These are phyloP conservation scores for Dipodomys merriami DNA, from an alignment of 2,113 vertebrate genomes.

Conservation along the genomic window DNA sequence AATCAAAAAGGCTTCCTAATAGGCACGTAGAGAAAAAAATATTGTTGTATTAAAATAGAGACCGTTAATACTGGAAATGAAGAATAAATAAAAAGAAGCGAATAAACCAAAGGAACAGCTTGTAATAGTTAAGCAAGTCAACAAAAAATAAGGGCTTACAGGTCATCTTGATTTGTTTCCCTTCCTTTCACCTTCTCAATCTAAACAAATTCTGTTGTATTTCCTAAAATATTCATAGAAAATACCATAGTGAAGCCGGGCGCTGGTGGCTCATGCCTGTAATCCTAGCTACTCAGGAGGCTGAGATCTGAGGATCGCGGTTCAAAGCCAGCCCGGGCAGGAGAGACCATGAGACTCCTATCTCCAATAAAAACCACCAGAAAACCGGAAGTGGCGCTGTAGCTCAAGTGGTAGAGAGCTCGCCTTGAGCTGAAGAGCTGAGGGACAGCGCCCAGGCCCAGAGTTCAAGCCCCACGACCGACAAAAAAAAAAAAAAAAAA, in stretches of 20 bases:
- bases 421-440: no score
- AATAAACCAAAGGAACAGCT: neutral
- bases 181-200: conserved; percentile 17
- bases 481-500: no score
- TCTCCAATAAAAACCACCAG: no score
- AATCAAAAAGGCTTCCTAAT: neutral
- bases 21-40: conserved; percentile 7
- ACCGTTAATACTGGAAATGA: conserved; percentile 34
- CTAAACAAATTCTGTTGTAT: neutral
- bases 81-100: conserved; percentile 11
- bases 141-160: neutral
- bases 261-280: no score
- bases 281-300: no score
- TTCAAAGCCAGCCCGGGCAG: no score
- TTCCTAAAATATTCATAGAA: neutral
- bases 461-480: no score
- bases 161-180: neutral
- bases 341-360: no score
- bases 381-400: no score
- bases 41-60: neutral
- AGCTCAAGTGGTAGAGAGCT: no score
- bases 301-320: no score
- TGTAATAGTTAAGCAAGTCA: conserved; percentile 22
- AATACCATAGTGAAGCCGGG: neutral
- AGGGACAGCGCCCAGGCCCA: no score